phyloP scores from a whole-genome alignment of 2,113 vertebrate genomes.

The Trematocara unimaculatum region DNA sequence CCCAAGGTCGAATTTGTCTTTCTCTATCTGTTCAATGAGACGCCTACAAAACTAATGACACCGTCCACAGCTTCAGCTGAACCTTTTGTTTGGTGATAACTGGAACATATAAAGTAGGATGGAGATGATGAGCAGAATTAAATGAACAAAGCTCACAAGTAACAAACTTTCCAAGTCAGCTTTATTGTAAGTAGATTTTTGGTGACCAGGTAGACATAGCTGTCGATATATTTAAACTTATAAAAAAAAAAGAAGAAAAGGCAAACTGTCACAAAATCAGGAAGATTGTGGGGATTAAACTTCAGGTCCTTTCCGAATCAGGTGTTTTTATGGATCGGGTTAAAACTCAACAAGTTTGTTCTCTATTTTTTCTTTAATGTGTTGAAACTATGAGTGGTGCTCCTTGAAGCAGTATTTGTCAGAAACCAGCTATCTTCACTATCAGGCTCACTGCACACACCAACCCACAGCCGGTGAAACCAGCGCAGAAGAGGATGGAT shows the following conservation, averaged over 20 bases:
- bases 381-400: background rate
- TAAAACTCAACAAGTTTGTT: slow-evolving; percentile 1
- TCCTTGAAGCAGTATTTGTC: slow-evolving; percentile 18
- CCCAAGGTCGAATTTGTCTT: background rate
- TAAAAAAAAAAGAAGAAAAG: slow-evolving; percentile 12
- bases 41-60: background rate
- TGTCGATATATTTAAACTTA: slow-evolving; percentile 41
- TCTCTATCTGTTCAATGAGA: background rate
- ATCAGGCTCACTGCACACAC: background rate
- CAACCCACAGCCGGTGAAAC: background rate
- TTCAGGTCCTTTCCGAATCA: slow-evolving; percentile 37
- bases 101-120: background rate
- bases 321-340: background rate
- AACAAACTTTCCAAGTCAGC: slow-evolving; percentile 11
- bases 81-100: background rate
- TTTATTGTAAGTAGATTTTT: slow-evolving; percentile 55
- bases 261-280: slow-evolving; percentile 46
- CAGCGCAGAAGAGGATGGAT: background rate
- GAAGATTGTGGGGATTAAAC: slow-evolving; percentile 15
- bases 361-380: background rate
- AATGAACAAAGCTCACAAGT: background rate
- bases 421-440: slow-evolving; percentile 26
- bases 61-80: background rate
- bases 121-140: background rate
- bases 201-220: slow-evolving; percentile 30